Base-by-base conservation (phyloP, 2,888 invertebrate species). In the Prosopocoilus inquinatus region DNA sequence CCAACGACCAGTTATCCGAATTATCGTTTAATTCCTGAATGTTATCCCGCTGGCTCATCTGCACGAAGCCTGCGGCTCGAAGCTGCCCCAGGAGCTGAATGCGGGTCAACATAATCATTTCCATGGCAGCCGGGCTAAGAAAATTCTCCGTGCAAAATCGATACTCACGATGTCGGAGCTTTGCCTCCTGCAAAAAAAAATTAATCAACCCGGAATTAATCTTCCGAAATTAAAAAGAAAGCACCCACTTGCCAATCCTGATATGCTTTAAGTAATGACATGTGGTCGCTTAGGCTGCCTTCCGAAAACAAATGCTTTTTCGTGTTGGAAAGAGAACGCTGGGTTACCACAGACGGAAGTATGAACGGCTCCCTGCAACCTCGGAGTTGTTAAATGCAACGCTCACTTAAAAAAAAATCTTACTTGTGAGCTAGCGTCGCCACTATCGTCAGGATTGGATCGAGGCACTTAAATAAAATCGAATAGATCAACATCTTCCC, bases 401-500 rank as follows among this genome's bases (percentile, higher is more conserved):
- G 4, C 5, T 12, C 13, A 4, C 1, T n/a, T 12, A 5, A 43
- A 43, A 43, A 52, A 16, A 53, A 1, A 13, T 69, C 75, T 69
- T 82, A 88, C 80, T 84, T 84, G 71, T 88, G 85, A 0, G 94
- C 89, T 63, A 96, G 81, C 61, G 88, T 86, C 70, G 95, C 91
- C 0, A 93, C 93, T 38, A 99, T 89, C 1, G 96, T 96, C 52
- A 95, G 78, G 32, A 98, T 83, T 1, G 97, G 96, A 74, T 96
- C 94, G 34, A 96, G 79, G 74, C 98, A 99, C 74, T 93, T 92
- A 63, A 96, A 84, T 2, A 95, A 89, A 38, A 94, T 86, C 1
- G 93, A 88, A 73, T 93, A 94, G 0, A 99, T 78, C 57, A 99
- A 77, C 86, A 94, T 92, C 76, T 97, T 96, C 3, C 93, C 96